Conservation (phyloP, 2,888 invertebrate species). For the Resseliella maxima region DNA sequence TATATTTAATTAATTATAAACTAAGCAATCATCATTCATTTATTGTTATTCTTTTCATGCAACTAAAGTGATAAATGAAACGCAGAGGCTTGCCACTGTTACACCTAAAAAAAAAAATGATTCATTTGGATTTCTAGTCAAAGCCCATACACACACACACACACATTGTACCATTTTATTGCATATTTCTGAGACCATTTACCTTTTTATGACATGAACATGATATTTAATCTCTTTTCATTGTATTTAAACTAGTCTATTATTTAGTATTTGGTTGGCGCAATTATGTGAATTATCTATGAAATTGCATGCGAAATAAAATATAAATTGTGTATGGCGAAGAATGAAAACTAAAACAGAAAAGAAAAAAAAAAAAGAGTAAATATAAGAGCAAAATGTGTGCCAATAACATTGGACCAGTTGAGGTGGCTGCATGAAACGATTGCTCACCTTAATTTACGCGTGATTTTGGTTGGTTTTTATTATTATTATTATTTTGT, state of each 20-base stretch:
- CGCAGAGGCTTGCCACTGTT: neutral
- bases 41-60: neutral
- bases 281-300: constrained; percentile 38
- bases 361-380: neutral
- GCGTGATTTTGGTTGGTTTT: neutral
- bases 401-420: constrained; percentile 31
- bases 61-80: neutral
- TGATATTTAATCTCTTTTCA: neutral
- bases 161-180: neutral
- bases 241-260: neutral
- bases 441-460: neutral
- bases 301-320: neutral
- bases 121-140: neutral
- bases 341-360: neutral
- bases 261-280: neutral
- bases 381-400: neutral
- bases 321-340: neutral
- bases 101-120: neutral
- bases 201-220: neutral
- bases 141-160: too few relatives aligned
- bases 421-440: neutral
- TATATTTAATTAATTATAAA: constrained; percentile 11
- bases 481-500: neutral
- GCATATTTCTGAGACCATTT: constrained; percentile 17
- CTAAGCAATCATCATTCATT: constrained; percentile 30